Percentiles rank a stretch among this genome's conserved stretches.
Evolutionary conservation across 2,797 vertebrate species (phyloP).

Genomic region (Setipinna tenuifilis): DNA sequence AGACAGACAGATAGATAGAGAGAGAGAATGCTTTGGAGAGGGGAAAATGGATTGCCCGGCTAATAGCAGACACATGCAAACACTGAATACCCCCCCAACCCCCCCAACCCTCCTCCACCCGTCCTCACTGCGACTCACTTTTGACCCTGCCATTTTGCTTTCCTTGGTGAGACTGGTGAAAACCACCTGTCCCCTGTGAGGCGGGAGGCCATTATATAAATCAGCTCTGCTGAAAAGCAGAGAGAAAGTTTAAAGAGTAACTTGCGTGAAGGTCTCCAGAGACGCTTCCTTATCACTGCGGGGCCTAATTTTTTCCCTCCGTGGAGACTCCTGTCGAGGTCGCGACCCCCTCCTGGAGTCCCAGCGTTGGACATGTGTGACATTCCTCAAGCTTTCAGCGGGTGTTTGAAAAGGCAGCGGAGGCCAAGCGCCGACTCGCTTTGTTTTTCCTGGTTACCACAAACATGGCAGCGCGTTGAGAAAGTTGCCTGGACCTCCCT

Average conservation of each 20-base stretch:
- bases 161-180: neutral
- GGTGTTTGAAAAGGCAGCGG: constrained; percentile 37
- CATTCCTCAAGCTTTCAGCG: constrained; percentile 44
- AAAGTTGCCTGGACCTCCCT: neutral
- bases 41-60: neutral
- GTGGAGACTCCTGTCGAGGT: constrained; percentile 22
- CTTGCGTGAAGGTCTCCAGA: neutral
- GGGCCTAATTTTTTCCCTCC: constrained; percentile 4
- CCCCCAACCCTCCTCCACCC: neutral
- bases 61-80: constrained; percentile 3
- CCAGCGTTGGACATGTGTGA: constrained; percentile 32
- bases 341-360: neutral
- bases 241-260: neutral
- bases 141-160: neutral
- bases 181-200: neutral
- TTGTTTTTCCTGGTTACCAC: constrained; percentile 32
- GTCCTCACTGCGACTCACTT: neutral
- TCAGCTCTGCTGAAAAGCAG: neutral
- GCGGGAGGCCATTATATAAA: neutral
- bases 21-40: neutral
- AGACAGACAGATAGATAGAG: constrained; percentile 14
- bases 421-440: constrained; percentile 25
- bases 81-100: neutral
- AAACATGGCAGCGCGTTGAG: constrained; percentile 23
- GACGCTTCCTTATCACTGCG: neutral